A percentile compares a stretch with the other conserved stretches of the same genome.
Evolutionary conservation across 1,140 invertebrate species (phyloP).

Genomic region (Drosophila willistoni): DNA sequence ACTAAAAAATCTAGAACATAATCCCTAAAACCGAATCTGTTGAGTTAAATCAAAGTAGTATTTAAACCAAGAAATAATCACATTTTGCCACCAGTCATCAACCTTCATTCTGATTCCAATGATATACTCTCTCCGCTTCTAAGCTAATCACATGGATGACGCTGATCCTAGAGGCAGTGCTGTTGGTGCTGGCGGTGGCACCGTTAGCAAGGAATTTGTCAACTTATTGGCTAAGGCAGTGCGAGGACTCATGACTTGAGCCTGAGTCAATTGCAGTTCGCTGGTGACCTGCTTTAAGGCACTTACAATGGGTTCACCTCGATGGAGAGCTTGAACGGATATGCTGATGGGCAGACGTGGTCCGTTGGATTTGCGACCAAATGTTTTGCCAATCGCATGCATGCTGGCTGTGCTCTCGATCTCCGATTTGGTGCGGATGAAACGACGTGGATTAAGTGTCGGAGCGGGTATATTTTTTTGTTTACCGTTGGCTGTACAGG

Average conservation of each 20-base stretch:
- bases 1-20: no score
- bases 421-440: conserved; percentile 65
- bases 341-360: conserved; percentile 59
- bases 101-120: not conserved
- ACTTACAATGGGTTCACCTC: conserved; percentile 59
- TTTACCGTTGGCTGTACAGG: conserved; percentile 22
- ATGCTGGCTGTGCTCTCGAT: conserved; percentile 61
- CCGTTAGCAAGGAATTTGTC: conserved; percentile 38
- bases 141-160: conserved; percentile 22
- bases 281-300: conserved; percentile 68
- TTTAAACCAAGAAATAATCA: no score
- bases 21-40: no score
- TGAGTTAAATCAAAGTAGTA: no score
- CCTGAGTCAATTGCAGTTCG: conserved; percentile 58
- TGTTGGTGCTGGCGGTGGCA: conserved; percentile 42
- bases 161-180: conserved; percentile 28
- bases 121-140: not conserved
- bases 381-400: conserved; percentile 65
- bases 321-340: conserved; percentile 66
- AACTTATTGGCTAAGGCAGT: conserved; percentile 48
- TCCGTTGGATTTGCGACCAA: conserved; percentile 58
- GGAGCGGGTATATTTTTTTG: conserved; percentile 11
- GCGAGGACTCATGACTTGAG: conserved; percentile 52
- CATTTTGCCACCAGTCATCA: no score
- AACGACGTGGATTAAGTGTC: conserved; percentile 40